Conservation (phyloP, 2,113 vertebrate species). For the Ctenodactylus gundi region DNA sequence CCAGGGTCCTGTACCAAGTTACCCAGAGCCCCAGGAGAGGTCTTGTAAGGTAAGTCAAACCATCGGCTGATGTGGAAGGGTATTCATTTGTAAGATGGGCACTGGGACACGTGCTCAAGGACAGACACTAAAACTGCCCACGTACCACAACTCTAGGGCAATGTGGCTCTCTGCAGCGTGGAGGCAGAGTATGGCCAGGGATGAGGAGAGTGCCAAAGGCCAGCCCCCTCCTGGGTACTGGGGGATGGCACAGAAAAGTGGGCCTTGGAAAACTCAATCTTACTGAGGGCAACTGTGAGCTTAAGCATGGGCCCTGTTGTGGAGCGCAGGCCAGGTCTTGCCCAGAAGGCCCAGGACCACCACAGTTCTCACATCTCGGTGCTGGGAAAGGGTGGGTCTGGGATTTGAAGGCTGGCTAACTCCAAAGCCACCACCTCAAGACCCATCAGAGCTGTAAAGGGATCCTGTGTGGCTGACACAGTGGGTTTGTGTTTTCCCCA, state of each 20-base stretch:
- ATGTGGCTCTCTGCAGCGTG: not conserved
- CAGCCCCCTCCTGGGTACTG: accelerated
- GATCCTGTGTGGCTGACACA: not conserved
- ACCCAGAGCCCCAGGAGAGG: not conserved
- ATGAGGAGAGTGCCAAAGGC: accelerated
- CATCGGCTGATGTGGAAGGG: not conserved
- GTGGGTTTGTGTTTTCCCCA: not conserved
- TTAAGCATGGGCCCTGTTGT: not conserved
- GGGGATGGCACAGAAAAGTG: not conserved
- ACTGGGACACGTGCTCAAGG: not conserved
- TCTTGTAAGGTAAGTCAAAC: not conserved
- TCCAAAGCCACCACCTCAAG: not conserved
- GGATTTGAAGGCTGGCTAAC: not conserved
- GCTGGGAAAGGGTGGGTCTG: not conserved
- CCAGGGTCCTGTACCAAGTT: not conserved
- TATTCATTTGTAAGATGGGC: not conserved
- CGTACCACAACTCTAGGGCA: not conserved
- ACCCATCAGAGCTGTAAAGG: not conserved
- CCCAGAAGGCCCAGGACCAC: not conserved
- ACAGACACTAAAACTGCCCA: not conserved
- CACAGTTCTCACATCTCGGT: not conserved
- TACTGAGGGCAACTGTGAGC: too few species aligned
- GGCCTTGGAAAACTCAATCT: not conserved
- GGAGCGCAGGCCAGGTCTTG: not conserved
- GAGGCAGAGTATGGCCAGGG: not conserved